Evolutionary conservation across 2,797 vertebrate genomes (phyloP).

Genomic region (Sphenopsis melanotis): DNA sequence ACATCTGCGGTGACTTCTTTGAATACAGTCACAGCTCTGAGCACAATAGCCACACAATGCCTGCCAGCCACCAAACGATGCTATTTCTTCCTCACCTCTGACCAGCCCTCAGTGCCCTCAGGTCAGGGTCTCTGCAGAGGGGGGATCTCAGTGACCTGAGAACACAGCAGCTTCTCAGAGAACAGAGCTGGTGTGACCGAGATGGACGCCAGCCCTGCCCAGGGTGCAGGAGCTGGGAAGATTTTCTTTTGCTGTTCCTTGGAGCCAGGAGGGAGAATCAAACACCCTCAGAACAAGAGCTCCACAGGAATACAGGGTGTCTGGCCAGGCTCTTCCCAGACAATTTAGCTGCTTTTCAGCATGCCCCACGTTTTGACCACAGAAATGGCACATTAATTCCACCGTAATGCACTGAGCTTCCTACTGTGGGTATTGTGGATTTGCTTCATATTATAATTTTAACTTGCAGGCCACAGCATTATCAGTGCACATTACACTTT

Average conservation of each 20-base stretch:
- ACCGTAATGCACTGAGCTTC: not conserved
- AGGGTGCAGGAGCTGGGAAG: accelerated
- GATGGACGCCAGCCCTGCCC: not conserved
- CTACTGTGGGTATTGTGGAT: not conserved
- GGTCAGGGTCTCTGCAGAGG: not conserved
- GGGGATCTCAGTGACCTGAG: not conserved
- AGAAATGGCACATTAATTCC: not conserved
- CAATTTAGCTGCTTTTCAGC: not conserved
- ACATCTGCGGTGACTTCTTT: not conserved
- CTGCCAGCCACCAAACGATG: not conserved
- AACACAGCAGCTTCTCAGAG: not conserved
- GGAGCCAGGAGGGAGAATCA: not conserved
- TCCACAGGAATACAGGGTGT: not conserved
- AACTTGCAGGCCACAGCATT: not conserved
- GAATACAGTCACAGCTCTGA: not conserved
- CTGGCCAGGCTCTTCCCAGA: not conserved
- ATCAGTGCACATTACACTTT: not conserved
- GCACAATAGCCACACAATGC: not conserved
- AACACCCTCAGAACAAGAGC: not conserved
- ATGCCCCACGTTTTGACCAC: not conserved
- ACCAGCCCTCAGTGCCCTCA: not conserved
- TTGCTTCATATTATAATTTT: not conserved
- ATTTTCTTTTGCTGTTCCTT: not conserved
- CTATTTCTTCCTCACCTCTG: not conserved
- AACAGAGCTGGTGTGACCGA: accelerated